Percentiles rank a stretch among this genome's conserved stretches.
Conservation (phyloP, 2,113 vertebrate genomes). For the Rynchops niger region DNA sequence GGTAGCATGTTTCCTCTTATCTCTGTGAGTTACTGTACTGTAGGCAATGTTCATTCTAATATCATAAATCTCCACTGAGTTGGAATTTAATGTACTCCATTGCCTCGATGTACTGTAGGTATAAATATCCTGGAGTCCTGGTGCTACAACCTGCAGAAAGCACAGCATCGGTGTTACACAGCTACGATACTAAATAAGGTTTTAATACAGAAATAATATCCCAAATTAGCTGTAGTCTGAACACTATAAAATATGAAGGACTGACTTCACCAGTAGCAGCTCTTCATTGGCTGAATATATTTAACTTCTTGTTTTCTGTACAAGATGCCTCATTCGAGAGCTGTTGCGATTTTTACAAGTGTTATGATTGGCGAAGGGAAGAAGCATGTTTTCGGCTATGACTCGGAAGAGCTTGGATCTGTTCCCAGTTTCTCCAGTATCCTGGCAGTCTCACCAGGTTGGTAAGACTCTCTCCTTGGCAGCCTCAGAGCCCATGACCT, state of each 20-base stretch:
- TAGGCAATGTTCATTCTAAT: conserved; percentile 28
- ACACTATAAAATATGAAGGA: not conserved
- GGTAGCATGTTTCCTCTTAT: conserved; percentile 2
- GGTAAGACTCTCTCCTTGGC: not conserved
- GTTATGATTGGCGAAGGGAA: not conserved
- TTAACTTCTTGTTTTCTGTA: not conserved
- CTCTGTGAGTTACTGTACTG: conserved; percentile 21
- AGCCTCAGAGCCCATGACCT: not conserved
- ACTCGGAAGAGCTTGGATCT: not conserved
- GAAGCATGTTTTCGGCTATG: not conserved
- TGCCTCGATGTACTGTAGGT: not conserved
- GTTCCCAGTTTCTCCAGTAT: not conserved
- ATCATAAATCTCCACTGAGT: conserved; percentile 32
- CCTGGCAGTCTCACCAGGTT: not conserved
- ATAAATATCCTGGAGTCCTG: conserved; percentile 35
- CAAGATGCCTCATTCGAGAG: not conserved
- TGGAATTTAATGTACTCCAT: conserved; percentile 43
- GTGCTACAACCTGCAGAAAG: not conserved
- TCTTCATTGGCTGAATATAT: not conserved
- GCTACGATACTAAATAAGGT: not conserved
- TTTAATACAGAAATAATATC: not conserved
- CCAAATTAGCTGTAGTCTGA: not conserved
- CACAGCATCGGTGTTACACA: not conserved
- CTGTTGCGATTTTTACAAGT: not conserved
- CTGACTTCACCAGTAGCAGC: not conserved